phyloP scores from a whole-genome alignment of 2,113 vertebrate genomes.

The Eulemur rufifrons region DNA sequence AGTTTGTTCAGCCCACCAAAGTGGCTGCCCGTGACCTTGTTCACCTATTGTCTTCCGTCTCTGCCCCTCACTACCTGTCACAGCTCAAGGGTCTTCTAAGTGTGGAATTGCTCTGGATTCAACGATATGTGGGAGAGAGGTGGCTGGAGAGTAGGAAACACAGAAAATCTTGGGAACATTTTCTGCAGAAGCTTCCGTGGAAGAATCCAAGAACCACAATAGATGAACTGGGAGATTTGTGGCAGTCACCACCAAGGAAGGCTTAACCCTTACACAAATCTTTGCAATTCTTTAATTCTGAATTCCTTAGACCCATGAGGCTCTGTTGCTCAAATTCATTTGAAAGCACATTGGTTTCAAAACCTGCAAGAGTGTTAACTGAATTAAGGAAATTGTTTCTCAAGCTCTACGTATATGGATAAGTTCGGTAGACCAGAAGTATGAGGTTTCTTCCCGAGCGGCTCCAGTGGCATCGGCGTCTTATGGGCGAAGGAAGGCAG shows the following conservation, averaged over 20 bases:
- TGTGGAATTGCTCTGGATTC: neutral
- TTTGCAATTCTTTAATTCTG: neutral
- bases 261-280: neutral
- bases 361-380: neutral
- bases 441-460: neutral
- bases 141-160: neutral
- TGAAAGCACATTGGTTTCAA: neutral
- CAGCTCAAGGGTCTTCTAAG: neutral
- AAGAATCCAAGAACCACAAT: neutral
- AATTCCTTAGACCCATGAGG: neutral
- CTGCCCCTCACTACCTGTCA: neutral
- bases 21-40: fast-evolving
- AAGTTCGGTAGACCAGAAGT: neutral
- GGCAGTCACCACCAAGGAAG: neutral
- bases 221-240: neutral
- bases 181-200: neutral
- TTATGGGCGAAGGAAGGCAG: neutral
- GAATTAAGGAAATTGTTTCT: neutral
- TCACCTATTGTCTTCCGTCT: neutral
- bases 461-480: neutral
- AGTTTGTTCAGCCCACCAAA: neutral
- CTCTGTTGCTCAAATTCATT: neutral
- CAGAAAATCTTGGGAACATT: neutral
- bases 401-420: neutral
- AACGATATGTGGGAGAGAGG: neutral